Percentiles rank a stretch among this genome's conserved stretches.
These are phyloP conservation scores for Mercenaria mercenaria DNA, from an alignment of 1,140 invertebrate genomes.

Conservation along the genomic window DNA sequence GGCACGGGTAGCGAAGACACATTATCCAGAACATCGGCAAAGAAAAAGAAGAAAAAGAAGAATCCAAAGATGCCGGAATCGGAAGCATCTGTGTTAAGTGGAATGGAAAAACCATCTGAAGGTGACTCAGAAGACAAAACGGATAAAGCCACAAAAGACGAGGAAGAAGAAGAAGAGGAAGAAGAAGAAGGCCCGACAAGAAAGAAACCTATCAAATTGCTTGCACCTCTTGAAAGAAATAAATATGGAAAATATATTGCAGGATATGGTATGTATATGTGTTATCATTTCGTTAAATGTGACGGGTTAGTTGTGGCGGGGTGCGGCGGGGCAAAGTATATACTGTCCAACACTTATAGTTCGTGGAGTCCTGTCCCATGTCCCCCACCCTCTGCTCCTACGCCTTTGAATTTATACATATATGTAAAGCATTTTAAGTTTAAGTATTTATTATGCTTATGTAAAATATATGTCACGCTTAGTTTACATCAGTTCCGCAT, in stretches of 20 bases:
- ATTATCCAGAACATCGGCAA: constrained; percentile 17
- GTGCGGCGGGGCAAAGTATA: too few relatives aligned
- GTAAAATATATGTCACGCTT: too few relatives aligned
- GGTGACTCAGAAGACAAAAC: neutral
- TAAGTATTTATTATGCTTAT: too few relatives aligned
- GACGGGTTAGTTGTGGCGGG: too few relatives aligned
- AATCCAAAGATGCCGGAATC: constrained; percentile 7
- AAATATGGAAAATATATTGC: constrained; percentile 80
- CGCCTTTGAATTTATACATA: too few relatives aligned
- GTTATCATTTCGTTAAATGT: neutral
- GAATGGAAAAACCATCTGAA: constrained; percentile 21
- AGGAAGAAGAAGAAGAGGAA: constrained; percentile 35
- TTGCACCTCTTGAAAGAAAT: constrained; percentile 70
- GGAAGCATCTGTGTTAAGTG: constrained; percentile 46
- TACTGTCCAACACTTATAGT: too few relatives aligned
- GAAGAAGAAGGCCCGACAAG: neutral
- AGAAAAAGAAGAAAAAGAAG: constrained; percentile 33
- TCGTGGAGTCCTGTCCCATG: too few relatives aligned
- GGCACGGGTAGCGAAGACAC: constrained; percentile 43
- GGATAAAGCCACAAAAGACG: neutral
- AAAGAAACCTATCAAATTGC: constrained; percentile 58
- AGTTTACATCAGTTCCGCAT: too few relatives aligned
- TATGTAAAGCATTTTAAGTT: too few relatives aligned
- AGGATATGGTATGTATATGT: constrained; percentile 76
- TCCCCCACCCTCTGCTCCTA: too few relatives aligned